Evolutionary conservation across 2,113 vertebrate species (phyloP).

Genomic region (Ictidomys tridecemlineatus): DNA sequence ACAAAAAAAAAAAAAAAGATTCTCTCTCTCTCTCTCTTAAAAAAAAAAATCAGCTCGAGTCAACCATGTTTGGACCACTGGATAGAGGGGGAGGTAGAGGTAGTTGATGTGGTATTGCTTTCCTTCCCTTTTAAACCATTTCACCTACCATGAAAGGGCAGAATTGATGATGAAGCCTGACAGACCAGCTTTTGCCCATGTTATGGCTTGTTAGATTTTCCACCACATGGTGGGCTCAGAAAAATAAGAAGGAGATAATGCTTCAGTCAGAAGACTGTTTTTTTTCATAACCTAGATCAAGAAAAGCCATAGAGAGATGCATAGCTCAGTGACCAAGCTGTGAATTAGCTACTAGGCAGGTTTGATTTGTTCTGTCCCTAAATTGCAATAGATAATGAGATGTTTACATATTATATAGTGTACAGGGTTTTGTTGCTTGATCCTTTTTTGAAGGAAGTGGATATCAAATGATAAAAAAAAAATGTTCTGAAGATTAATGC

Average conservation of each 20-base stretch:
- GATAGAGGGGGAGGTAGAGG: background rate
- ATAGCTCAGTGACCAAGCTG: background rate
- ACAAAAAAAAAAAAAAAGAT: background rate
- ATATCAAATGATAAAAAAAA: background rate
- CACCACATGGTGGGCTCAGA: background rate
- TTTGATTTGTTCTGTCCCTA: background rate
- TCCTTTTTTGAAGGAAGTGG: background rate
- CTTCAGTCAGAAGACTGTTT: background rate
- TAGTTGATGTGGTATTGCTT: background rate
- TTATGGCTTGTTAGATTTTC: background rate
- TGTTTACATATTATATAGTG: background rate
- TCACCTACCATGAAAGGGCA: background rate
- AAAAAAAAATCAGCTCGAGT: background rate
- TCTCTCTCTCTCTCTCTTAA: too few relatives aligned
- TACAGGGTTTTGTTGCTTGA: background rate
- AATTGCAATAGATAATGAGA: background rate
- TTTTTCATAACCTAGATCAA: background rate
- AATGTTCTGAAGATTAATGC: background rate
- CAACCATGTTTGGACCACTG: background rate
- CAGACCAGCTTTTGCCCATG: background rate
- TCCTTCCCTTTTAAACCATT: background rate
- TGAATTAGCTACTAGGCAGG: background rate
- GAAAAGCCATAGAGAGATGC: background rate
- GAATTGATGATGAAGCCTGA: background rate
- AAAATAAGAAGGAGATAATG: background rate